These are phyloP conservation scores for Agelastica alni DNA, from an alignment of 2,888 invertebrate genomes.

Conservation along the genomic window DNA sequence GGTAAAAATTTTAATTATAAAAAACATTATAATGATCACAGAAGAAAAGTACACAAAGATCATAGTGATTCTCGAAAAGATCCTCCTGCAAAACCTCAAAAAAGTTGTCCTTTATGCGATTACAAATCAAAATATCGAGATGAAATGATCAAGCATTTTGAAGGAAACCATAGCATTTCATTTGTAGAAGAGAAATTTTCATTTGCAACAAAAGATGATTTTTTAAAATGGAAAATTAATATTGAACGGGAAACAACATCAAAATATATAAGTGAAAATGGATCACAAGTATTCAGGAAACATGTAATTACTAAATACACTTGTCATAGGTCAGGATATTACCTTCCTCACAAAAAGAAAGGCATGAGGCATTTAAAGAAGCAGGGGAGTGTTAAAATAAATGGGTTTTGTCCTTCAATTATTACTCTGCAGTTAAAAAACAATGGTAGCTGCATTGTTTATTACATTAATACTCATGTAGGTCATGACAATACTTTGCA, in stretches of 20 bases:
- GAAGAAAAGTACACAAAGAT: slow-evolving; percentile 4
- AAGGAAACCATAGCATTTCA: slow-evolving; percentile 3
- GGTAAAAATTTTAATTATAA: slow-evolving; percentile 6
- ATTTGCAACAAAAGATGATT: slow-evolving; percentile 7
- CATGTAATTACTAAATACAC: slow-evolving; percentile 11
- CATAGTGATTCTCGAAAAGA: neutral
- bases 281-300: slow-evolving; percentile 1
- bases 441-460: slow-evolving; percentile 7
- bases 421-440: slow-evolving; percentile 6
- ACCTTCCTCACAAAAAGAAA: slow-evolving; percentile 3
- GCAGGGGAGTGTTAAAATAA: slow-evolving; percentile 13
- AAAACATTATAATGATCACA: slow-evolving; percentile 7
- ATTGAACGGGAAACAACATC: slow-evolving; percentile 8
- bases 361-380: slow-evolving; percentile 9
- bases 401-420: slow-evolving; percentile 16
- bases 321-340: slow-evolving; percentile 12
- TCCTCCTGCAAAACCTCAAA: slow-evolving; percentile 2
- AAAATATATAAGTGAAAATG: slow-evolving; percentile 9
- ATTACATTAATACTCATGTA: slow-evolving; percentile 16
- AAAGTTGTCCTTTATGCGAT: slow-evolving; percentile 6
- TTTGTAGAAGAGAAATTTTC: slow-evolving; percentile 7
- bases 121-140: neutral
- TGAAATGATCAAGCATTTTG: slow-evolving; percentile 7
- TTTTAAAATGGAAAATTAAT: slow-evolving; percentile 3
- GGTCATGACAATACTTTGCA: slow-evolving; percentile 26